A percentile compares a stretch with the other conserved stretches of the same genome.
phyloP scores from a whole-genome alignment of 2,113 vertebrate genomes.

The Hippocampus comes region DNA sequence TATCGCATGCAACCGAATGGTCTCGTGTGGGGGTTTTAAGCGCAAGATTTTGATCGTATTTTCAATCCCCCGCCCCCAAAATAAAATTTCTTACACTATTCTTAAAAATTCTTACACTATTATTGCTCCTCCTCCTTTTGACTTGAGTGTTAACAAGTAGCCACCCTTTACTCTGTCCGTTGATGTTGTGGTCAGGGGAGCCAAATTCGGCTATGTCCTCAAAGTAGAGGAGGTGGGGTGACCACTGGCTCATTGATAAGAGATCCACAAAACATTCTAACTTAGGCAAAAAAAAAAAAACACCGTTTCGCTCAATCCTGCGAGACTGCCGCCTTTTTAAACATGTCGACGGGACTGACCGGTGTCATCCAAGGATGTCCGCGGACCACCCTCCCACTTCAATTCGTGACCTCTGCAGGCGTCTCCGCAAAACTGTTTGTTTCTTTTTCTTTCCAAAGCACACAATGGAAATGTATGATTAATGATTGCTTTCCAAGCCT shows the following conservation, averaged over 20 bases:
- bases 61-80: no score
- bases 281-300: no score
- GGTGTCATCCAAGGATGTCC: constrained; percentile 25
- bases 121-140: no score
- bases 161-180: no score
- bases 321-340: not conserved
- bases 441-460: constrained; percentile 29
- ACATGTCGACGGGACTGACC: not conserved
- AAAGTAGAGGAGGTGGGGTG: no score
- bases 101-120: no score
- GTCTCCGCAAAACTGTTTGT: constrained; percentile 8
- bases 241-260: not conserved
- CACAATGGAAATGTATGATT: constrained; percentile 58
- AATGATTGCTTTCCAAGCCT: constrained; percentile 46
- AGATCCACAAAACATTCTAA: not conserved
- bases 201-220: no score
- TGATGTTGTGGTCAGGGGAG: no score
- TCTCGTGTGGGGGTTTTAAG: not conserved
- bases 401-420: constrained; percentile 55
- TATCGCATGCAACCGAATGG: constrained; percentile 16
- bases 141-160: no score
- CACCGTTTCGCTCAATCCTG: constrained; percentile 21
- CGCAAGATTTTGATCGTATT: not conserved
- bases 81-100: no score
- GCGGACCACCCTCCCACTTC: constrained; percentile 39